Conservation (phyloP, 2,888 invertebrate species). For the Hartigia nigra region DNA sequence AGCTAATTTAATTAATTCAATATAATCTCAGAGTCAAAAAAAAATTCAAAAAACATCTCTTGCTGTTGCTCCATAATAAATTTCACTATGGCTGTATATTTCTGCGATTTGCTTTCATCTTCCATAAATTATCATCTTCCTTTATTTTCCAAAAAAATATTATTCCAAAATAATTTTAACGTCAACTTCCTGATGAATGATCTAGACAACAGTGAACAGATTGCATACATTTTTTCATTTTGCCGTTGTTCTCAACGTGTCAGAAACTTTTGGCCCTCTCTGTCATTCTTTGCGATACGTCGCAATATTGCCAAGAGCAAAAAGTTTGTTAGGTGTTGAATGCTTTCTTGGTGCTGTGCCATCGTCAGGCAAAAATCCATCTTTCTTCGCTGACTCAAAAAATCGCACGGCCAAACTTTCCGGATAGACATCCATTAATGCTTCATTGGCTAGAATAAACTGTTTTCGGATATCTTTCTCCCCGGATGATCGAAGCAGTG, state of each 20-base stretch:
- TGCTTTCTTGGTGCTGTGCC: neutral
- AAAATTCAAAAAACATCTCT: neutral
- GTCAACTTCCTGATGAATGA: neutral
- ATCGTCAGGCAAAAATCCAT: neutral
- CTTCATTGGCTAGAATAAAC: conserved; percentile 21
- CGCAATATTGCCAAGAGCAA: neutral
- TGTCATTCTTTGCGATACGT: neutral
- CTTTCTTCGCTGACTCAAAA: conserved; percentile 32
- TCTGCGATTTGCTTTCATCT: neutral
- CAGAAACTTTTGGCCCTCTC: neutral
- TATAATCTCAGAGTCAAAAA: neutral
- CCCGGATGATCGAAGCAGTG: conserved; percentile 39
- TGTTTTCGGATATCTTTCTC: conserved; percentile 39
- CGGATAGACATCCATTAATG: conserved; percentile 12
- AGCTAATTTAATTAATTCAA: neutral
- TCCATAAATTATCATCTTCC: no score
- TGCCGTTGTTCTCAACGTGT: no score
- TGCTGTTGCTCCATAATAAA: neutral
- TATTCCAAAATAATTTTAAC: neutral
- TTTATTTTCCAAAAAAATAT: neutral
- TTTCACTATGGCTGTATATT: neutral
- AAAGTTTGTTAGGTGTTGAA: neutral
- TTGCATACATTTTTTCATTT: no score
- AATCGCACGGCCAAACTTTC: conserved; percentile 47
- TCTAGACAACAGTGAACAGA: no score